Base-by-base conservation (phyloP, 2,888 invertebrate genomes). In the Macrosiphum euphorbiae region DNA sequence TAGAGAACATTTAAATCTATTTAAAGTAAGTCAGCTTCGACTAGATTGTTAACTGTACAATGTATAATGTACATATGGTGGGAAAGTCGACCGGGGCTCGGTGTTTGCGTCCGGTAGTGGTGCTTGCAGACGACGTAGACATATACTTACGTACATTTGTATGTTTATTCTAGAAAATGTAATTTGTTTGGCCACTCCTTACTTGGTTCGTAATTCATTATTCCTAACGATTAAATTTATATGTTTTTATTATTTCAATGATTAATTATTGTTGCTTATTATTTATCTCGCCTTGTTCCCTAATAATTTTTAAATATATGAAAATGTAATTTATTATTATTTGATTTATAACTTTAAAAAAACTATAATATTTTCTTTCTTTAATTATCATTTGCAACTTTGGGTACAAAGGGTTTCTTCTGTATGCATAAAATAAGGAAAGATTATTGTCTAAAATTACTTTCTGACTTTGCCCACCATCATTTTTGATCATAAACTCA, bases 391-490 rank as follows among this genome's bases (percentile, higher is more conserved):
- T 28, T 5, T n/a, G 20, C n/a, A 78, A 78, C 35, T 78, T 35
- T 55, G 2, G 16, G 26, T 35, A 55, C n/a, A 52, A 61, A 89
- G 47, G 28, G 61, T 47, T 47, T 67, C n/a, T 90, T 90, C 24
- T 90, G 90, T 61, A 20, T 24, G 20, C 47, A 4, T n/a, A 90
- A 90, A 90, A 90, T 67, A 90, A n/a, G 16, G 0, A 24, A 67
- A 90, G 90, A 61, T 90, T 90, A 67, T 90, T 67, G 61, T 90
- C 90, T 90, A 67, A 67, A 90, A 67, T 47, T 90, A 90, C 61
- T 67, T 67, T 67, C 47, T 24, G 44, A 88, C 88, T 41, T 58
- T 55, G 26, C 28, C 35, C n/a, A 20, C 35, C 47, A n/a, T 67
- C 13, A n/a, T 47, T 89, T 90, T 90, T 90, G 61, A 90, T 67